Evolutionary conservation across 2,888 invertebrate genomes (phyloP), one percentile per base, ranked within the genome.

Genomic region (Lepidochrysops patricia): DNA sequence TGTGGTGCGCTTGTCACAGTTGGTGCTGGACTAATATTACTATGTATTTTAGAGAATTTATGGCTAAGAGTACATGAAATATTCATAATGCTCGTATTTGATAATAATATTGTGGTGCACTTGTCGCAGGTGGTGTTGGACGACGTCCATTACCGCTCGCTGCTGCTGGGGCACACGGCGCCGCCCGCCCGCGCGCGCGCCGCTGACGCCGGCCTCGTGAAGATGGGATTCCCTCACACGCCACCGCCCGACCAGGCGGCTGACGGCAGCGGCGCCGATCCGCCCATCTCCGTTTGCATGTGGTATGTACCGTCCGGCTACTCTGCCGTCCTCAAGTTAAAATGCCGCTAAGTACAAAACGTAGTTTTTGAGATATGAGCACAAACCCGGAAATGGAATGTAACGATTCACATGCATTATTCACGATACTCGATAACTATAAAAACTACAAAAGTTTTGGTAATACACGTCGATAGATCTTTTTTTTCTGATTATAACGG

Each of bases 171-270:
- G 43, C 89, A 91, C 65, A 91, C 93, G 23, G 82, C 88, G 64
- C 92, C 92, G 32, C 92, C 92, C 54, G 88, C 92, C 9, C 89
- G 92, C 2, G 91, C 93, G 63, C 86, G 79, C 13, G 76, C 83
- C 0, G 91, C 95, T 15, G 94, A 96, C 60, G 94, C 96, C 15
- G 91, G 92, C 59, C 91, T 97, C 2, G 96, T 97, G 34, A 96
- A 97, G 91, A 98, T 98, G 98, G 98, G 98, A 52, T 98, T 98
- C 83, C 98, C 98, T 4, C 97, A 97, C 87, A 89, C 91, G 61
- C 90, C 92, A 65, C 91, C 91, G 4, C 91, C 91, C 69, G 90
- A 91, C 70, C 87, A 89, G 71, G 79, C 91, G 62, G 64, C 76
- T 0, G 83, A 82, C 64, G 70, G 91, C 62, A 64, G 76, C 0